Evolutionary conservation across 1,140 invertebrate species (phyloP).

Genomic region (Drosophila leontia): DNA sequence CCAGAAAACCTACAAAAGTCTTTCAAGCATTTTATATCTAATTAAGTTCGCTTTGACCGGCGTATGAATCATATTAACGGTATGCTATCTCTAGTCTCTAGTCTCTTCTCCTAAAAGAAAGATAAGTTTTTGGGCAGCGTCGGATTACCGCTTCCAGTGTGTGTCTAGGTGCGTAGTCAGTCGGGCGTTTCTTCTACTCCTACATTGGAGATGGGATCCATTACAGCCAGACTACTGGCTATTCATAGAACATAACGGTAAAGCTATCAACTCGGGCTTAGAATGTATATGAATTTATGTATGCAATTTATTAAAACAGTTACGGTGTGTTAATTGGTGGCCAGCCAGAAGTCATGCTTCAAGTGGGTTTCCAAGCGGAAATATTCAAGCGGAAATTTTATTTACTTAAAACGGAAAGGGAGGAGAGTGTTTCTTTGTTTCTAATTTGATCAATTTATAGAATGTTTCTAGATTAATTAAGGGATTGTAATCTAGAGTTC

Average conservation of each 20-base stretch:
- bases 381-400: conserved; percentile 16
- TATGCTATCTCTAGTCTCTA: conserved; percentile 3
- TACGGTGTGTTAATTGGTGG: conserved; percentile 31
- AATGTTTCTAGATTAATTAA: not conserved
- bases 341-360: conserved; percentile 62
- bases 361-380: conserved; percentile 62
- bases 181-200: conserved; percentile 22
- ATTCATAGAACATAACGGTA: conserved; percentile 56
- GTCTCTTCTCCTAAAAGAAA: not conserved
- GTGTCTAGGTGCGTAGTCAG: conserved; percentile 25
- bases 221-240: conserved; percentile 29
- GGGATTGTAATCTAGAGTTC: not conserved
- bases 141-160: conserved; percentile 35
- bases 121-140: conserved; percentile 34
- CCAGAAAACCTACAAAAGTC: conserved; percentile 27
- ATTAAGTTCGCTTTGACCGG: conserved; percentile 40
- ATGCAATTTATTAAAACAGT: conserved; percentile 43
- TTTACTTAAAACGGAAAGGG: conserved; percentile 12
- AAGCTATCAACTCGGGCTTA: conserved; percentile 40
- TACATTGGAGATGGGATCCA: conserved; percentile 7
- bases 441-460: not conserved
- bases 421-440: not conserved
- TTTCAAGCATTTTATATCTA: conserved; percentile 48
- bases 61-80: conserved; percentile 45
- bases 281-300: conserved; percentile 39